Base-by-base conservation (phyloP, 2,888 invertebrate genomes). In the Brachyptera putata region DNA sequence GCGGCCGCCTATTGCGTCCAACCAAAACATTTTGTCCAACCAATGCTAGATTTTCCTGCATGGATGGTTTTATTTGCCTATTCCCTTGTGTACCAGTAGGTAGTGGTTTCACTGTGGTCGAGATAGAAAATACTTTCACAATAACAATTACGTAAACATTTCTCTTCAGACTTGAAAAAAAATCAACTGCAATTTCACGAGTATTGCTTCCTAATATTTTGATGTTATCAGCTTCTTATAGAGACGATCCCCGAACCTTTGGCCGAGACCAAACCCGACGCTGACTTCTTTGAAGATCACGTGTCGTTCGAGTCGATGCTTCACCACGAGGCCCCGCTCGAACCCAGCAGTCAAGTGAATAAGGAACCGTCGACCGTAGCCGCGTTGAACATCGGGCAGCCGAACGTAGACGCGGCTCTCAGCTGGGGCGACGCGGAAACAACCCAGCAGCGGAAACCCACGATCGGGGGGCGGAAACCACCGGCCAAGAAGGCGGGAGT, bases 381-480 rank as follows among this genome's bases (percentile, higher is more conserved):
- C 26, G 13, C 39, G 26, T n/a, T 53, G 24, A 26, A 21, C 18
- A 30, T 41, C 18, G 64, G 65, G 26, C 78, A 75, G n/a, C 79
- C 79, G 2, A 78, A 73, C 69, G 77, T 79, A 26, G 77, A 77
- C 56, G 72, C 72, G 9, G 76, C 77, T 39, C 68, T 78, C 5
- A 73, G 72, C 65, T 70, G 72, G 56, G 53, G 48, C 4, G 22
- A 41, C n/a, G 57, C 21, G 1, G 43, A 39, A n/a, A 65, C 43
- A 13, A 74, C 18, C 71, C 75, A 13, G 66, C 73, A 76, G 41
- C 76, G 84, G 64, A 87, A 88, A 71, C 79, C 88, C 7, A 84
- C 86, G 1, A 89, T 91, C 67, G 86, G 87, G 1, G 79, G 79
- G 36, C 79, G 88, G 64, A 89, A 87, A 75, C 77, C 84, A 49